Evolutionary conservation across 2,113 vertebrate species (phyloP), one percentile per base, ranked within the genome.

Genomic region (Sarotherodon lohbergeri): DNA sequence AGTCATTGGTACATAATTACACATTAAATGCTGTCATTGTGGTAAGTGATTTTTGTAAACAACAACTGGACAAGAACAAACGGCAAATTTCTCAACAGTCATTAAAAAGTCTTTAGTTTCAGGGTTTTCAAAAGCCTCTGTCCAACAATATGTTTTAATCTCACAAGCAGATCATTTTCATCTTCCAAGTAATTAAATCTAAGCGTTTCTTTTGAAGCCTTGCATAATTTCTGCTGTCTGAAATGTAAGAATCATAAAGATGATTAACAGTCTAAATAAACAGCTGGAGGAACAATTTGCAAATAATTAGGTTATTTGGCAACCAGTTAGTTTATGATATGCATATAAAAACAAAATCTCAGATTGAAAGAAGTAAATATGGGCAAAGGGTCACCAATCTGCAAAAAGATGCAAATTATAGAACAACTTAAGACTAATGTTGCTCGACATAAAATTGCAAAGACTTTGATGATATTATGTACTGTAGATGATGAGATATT

Each of bases 361-460:
- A 1, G 61, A n/a, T 2, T n/a, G 17, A 66, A 66, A 66, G 61
- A 66, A 39, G 61, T 39, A 8, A 66, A 39, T 39, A 66, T 8
- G 34, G 17, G 32, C 32, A 66, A 3, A n/a, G 32, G 2, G 9
- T 39, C 61, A 66, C 4, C 1, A 66, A 39, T 66, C 34, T 39
- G 61, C 34, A 39, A 66, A 39, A 66, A n/a, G 1, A n/a, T 66
- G 61, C 10, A 66, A n/a, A 66, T 39, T 66, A n/a, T 3, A 36
- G 17, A 66, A n/a, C 4, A 7, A 39, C n/a, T 12, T 39, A 19
- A 66, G 61, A 39, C 10, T 12, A 66, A 66, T 66, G 61, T 39
- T 39, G 19, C 61, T 0, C 0, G 0, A 3, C 19, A 2, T 66
- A 66, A 66, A 39, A 39, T 7, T 66, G 32, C 17, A 66, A 39